Conservation (phyloP, 2,888 invertebrate species). For the Amblyjoppa fuscipennis region DNA sequence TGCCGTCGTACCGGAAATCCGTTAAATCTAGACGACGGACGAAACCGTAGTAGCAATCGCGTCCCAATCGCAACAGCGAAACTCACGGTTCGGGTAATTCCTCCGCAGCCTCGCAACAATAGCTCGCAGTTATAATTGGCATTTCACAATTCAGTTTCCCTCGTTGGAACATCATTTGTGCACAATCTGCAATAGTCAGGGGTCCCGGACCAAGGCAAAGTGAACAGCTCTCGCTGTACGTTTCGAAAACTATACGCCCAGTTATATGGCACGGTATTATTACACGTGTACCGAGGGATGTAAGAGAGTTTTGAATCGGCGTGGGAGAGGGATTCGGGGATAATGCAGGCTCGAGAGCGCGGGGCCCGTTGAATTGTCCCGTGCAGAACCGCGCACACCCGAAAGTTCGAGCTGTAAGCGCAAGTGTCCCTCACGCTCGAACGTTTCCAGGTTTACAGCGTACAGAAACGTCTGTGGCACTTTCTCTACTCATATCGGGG, state of each 20-base stretch:
- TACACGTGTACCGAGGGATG: constrained; percentile 6
- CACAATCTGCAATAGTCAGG: constrained; percentile 12
- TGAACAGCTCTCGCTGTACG: background rate
- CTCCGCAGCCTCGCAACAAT: background rate
- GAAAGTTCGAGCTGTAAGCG: constrained; percentile 48
- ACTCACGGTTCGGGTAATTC: background rate
- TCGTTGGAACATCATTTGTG: background rate
- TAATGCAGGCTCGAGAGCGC: background rate
- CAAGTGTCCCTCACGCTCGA: constrained; percentile 51
- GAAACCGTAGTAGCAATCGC: background rate
- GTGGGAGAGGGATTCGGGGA: background rate
- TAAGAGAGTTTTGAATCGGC: background rate
- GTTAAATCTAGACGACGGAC: background rate
- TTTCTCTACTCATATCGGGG: constrained; percentile 1
- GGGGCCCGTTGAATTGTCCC: constrained; percentile 44
- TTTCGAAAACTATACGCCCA: background rate
- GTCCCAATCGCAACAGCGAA: background rate
- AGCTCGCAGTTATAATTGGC: constrained; percentile 2
- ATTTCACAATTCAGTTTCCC: background rate
- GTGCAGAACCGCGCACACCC: constrained; percentile 16
- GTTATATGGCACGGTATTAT: constrained; percentile 1
- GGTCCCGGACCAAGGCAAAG: background rate
- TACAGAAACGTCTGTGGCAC: constrained; percentile 13
- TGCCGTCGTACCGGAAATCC: background rate
- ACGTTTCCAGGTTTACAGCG: constrained; percentile 41